Evolutionary conservation across 2,888 invertebrate species (phyloP).

Genomic region (Sympetrum striolatum): DNA sequence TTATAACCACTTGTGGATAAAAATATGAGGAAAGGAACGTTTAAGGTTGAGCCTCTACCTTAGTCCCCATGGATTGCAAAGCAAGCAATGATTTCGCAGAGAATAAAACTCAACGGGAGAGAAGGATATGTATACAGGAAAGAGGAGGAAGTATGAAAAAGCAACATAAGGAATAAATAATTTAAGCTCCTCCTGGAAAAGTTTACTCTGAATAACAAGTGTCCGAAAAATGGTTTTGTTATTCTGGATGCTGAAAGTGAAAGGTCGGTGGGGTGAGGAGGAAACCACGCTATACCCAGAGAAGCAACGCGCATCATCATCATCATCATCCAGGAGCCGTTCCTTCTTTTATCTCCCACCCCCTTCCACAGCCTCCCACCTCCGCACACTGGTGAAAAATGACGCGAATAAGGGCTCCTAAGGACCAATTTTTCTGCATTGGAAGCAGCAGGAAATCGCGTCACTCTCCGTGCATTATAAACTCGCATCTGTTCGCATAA

Average conservation of each 20-base stretch:
- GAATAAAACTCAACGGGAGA: too few relatives aligned
- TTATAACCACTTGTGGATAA: too few relatives aligned
- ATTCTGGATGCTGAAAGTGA: slow-evolving; percentile 30
- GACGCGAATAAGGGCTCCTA: neutral
- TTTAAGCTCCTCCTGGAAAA: neutral
- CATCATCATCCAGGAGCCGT: neutral
- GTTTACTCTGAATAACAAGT: slow-evolving; percentile 1
- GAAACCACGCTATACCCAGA: neutral
- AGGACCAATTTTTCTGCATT: slow-evolving; percentile 36
- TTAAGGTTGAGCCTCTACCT: too few relatives aligned
- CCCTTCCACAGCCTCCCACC: neutral
- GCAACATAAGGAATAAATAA: neutral
- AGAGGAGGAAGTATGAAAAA: neutral
- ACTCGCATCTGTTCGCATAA: slow-evolving; percentile 12
- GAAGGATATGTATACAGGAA: neutral
- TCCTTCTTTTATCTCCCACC: neutral
- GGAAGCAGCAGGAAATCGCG: neutral
- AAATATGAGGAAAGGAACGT: too few relatives aligned
- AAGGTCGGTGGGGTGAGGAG: neutral
- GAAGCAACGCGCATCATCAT: slow-evolving; percentile 30
- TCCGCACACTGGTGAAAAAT: neutral
- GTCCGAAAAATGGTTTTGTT: slow-evolving; percentile 7
- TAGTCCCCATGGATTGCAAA: too few relatives aligned
- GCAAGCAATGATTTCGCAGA: too few relatives aligned
- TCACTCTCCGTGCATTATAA: neutral